Base-by-base conservation (phyloP, 2,113 vertebrate species). In the Thinocorus orbignyianus region DNA sequence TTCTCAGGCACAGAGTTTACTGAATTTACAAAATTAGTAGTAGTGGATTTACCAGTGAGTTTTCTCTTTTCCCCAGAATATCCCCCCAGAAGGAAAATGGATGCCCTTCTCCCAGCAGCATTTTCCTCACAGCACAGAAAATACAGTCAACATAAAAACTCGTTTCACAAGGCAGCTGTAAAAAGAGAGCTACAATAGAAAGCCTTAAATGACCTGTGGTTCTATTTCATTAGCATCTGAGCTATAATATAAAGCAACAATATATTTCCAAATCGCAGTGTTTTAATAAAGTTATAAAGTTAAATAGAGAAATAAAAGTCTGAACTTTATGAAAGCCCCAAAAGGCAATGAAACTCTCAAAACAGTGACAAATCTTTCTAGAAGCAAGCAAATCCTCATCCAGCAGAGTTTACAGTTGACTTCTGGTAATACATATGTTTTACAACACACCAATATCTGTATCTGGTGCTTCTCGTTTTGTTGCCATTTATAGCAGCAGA, bases 391-490 rank as follows among this genome's bases (percentile, higher is more conserved):
- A 97, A 97, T 73, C 82, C 82, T 95, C 92, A 94, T 85, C 76
- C 57, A 87, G 41, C 64, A 90, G 87, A 95, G 77, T 95, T 97
- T 96, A 95, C 93, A 88, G 46, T 11, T 70, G 96, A 97, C 93
- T 97, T 96, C 86, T 94, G 88, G 95, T 94, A 93, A 95, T 71
- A 73, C 44, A 70, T 86, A 91, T 55, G 19, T 52, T 93, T 86
- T 71, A 95, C 74, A 85, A 30, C 37, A 28, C 6, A 68, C 16
- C 10, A 13, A 6, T 70, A 74, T 30, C 24, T 26, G 0, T 64
- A 24, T 94, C 84, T 90, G 90, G 49, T 92, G 93, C 93, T 97
- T 97, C 95, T 93, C 93, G 88, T 94, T 96, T 96, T 96, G 88
- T 94, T 93, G 91, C 87, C 84, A 64, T 97, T 97, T 84, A 61